Evolutionary conservation across 2,797 vertebrate genomes (phyloP), one percentile per base, ranked within the genome.

Genomic region (Thalassophryne amazonica): DNA sequence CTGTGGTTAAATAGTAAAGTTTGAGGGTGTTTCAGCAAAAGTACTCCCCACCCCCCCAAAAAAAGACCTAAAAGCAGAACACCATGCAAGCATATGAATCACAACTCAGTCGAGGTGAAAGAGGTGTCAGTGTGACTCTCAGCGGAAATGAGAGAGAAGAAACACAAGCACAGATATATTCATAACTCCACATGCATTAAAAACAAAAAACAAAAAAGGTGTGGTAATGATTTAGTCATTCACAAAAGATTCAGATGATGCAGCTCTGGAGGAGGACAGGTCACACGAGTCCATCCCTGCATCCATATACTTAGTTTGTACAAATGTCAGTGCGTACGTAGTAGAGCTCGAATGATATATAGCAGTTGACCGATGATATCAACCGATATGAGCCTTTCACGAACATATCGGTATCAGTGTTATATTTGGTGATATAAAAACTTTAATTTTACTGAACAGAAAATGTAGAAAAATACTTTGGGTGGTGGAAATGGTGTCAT

Each of bases 191-290:
- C 24, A n/a, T n/a, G n/a, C n/a, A n/a, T n/a, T n/a, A n/a, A n/a
- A 29, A 64, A 76, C 62, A 36, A 40, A 70, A 64, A 55, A 53
- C 49, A 54, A 62, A 29, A n/a, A n/a, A n/a, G n/a, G 28, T 50
- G 40, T 34, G 70, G 78, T 72, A 80, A 80, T 62, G 48, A 60
- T 12, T 37, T 45, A 73, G 43, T 74, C 67, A 76, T 80, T 79
- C 70, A 77, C 43, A 73, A 74, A 63, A 83, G 64, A 76, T 84
- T 65, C 53, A 60, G 68, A 70, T 42, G 60, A 24, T 61, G 47
- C 57, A 54, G 51, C 47, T 48, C 40, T 32, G 39, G 41, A 59
- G 58, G 69, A 77, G 49, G 73, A 71, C 56, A n/a, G n/a, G n/a
- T n/a, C n/a, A n/a, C n/a, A n/a, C n/a, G n/a, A n/a, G n/a, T n/a